phyloP scores from a whole-genome alignment of 2,113 vertebrate genomes.

The Pedionomus torquatus region DNA sequence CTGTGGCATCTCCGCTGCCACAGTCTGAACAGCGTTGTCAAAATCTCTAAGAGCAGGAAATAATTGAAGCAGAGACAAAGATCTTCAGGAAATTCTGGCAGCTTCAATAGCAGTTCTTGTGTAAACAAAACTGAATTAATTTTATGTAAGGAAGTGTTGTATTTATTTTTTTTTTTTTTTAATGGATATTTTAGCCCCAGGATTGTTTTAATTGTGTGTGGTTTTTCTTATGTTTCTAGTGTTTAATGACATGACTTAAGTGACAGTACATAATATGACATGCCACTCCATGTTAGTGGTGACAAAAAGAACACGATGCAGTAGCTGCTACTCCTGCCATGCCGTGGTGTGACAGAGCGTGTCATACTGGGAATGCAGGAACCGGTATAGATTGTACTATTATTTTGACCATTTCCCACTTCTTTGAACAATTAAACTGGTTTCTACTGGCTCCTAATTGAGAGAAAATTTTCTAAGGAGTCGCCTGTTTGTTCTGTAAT shows the following conservation, averaged over 20 bases:
- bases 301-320: neutral
- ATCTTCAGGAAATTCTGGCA: neutral
- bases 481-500: neutral
- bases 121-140: neutral
- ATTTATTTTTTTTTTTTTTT: neutral
- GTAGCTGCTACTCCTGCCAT: neutral
- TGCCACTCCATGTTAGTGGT: neutral
- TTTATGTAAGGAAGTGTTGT: neutral
- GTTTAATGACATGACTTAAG: neutral
- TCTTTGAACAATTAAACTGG: neutral
- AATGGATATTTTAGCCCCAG: neutral
- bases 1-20: rapidly evolving
- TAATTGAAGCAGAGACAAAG: neutral
- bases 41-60: neutral
- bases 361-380: neutral
- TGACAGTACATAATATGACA: neutral
- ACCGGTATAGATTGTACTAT: neutral
- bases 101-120: neutral
- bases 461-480: neutral
- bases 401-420: neutral
- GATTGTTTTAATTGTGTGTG: neutral
- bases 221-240: neutral
- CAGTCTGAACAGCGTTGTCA: neutral
- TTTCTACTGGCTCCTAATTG: neutral
- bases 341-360: rapidly evolving